phyloP scores from a whole-genome alignment of 2,797 vertebrate species.

The Dromococcyx pavoninus region DNA sequence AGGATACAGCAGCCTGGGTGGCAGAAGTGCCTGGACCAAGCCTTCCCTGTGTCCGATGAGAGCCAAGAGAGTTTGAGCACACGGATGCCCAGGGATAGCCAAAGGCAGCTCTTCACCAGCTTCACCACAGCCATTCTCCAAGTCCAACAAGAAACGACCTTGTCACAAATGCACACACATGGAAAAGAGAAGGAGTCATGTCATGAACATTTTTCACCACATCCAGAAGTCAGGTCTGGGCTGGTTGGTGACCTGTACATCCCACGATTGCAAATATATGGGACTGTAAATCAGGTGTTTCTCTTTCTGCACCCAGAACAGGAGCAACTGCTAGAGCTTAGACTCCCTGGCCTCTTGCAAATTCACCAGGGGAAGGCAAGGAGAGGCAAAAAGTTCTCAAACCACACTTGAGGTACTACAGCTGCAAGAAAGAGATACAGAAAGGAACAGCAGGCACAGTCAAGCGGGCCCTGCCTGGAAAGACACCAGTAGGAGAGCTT shows the following conservation, averaged over 20 bases:
- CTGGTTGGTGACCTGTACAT: neutral
- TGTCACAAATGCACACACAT: neutral
- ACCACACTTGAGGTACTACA: neutral
- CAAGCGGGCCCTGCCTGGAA: neutral
- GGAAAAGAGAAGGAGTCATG: neutral
- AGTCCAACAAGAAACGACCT: neutral
- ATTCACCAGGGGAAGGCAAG: neutral
- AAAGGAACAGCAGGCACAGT: neutral
- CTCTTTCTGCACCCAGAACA: neutral
- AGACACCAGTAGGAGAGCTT: neutral
- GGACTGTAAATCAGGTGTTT: neutral
- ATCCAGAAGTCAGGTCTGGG: fast-evolving
- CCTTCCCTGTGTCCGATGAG: fast-evolving
- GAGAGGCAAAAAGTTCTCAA: neutral
- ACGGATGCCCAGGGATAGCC: fast-evolving
- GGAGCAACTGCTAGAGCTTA: neutral
- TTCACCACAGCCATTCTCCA: neutral
- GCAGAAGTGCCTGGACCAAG: neutral
- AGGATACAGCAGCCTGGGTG: neutral
- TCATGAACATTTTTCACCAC: neutral
- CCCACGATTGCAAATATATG: neutral
- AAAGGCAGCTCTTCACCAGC: neutral
- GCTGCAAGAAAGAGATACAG: neutral
- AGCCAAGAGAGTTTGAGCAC: neutral
- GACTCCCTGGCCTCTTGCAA: neutral